phyloP scores from a whole-genome alignment of 2,888 invertebrate genomes.

The Polydesmus complanatus region DNA sequence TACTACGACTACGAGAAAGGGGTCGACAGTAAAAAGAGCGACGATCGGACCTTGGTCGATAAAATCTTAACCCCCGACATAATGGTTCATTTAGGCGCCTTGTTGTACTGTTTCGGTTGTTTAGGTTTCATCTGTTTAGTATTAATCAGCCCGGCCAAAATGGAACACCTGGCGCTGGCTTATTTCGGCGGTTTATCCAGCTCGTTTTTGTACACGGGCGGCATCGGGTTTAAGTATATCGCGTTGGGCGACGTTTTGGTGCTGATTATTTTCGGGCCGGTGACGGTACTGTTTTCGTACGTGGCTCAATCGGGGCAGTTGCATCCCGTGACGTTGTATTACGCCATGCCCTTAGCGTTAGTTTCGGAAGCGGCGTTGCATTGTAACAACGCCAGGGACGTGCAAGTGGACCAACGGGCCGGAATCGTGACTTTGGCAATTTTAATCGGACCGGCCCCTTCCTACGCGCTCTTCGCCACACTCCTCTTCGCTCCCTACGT shows the following conservation, averaged over 20 bases:
- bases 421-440: constrained; percentile 93
- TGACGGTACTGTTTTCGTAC: constrained; percentile 84
- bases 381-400: constrained; percentile 85
- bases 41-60: constrained; percentile 89
- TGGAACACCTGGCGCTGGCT: constrained; percentile 86
- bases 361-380: constrained; percentile 92
- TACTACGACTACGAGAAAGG: constrained; percentile 90
- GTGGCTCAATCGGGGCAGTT: constrained; percentile 81
- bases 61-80: constrained; percentile 67
- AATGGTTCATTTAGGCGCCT: constrained; percentile 75
- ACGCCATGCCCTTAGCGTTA: constrained; percentile 81
- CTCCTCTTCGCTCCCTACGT: constrained; percentile 82
- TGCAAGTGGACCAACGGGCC: constrained; percentile 71
- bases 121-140: constrained; percentile 62
- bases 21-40: constrained; percentile 76
- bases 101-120: constrained; percentile 76
- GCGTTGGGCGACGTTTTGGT: constrained; percentile 85
- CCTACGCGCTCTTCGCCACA: constrained; percentile 78
- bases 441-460: constrained; percentile 75
- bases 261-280: constrained; percentile 82
- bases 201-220: constrained; percentile 92
- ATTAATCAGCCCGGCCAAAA: constrained; percentile 70
- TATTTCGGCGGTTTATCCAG: constrained; percentile 91
- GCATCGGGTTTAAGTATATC: constrained; percentile 88
- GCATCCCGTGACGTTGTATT: constrained; percentile 81